Conservation (phyloP, 2,888 invertebrate genomes). For the Brachyptera putata region DNA sequence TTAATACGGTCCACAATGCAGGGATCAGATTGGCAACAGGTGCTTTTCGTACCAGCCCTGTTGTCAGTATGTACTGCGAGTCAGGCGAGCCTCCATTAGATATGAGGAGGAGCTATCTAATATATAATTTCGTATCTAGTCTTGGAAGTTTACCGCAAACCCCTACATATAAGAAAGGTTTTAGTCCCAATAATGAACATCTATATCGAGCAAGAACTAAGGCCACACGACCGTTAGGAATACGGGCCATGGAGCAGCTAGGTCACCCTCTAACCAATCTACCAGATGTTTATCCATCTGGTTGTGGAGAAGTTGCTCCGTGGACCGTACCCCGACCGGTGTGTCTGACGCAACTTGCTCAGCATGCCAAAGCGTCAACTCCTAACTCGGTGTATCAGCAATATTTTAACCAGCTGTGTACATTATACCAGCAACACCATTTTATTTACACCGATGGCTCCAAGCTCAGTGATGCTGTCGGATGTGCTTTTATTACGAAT, state of each 20-base stretch:
- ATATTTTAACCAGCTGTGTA: background rate
- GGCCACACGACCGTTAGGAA: background rate
- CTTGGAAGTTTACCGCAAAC: background rate
- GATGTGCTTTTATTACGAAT: background rate
- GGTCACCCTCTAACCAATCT: background rate
- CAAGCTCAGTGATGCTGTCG: background rate
- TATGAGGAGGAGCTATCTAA: background rate
- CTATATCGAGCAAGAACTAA: background rate
- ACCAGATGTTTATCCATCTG: background rate
- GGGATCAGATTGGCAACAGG: background rate
- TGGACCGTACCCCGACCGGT: no score
- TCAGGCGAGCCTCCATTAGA: background rate
- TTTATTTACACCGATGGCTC: background rate
- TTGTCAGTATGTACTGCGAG: background rate
- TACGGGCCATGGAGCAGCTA: background rate
- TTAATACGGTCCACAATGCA: background rate
- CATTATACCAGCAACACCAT: background rate
- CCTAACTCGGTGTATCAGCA: background rate
- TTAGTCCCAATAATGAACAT: background rate
- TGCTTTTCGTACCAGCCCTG: conserved; percentile 16
- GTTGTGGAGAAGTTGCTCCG: no score
- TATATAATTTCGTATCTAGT: background rate
- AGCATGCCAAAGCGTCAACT: background rate
- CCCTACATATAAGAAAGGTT: background rate
- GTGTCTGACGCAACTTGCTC: no score